A percentile compares a stretch with the other conserved stretches of the same genome.
phyloP scores from a whole-genome alignment of 64 coral and sea anemone species.

The Anthopleura sola region DNA sequence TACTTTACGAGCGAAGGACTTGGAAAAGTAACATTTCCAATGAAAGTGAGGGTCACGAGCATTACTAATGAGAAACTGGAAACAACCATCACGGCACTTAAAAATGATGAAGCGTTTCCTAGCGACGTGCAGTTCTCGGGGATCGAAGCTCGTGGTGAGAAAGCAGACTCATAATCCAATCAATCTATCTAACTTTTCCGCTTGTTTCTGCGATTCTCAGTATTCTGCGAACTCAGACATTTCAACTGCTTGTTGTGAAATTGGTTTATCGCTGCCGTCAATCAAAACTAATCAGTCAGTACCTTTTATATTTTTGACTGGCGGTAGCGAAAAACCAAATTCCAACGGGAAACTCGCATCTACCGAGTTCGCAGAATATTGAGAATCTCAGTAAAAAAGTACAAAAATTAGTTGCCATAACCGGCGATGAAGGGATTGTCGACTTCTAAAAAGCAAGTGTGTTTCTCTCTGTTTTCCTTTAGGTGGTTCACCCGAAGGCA shows the following conservation, averaged over 20 bases:
- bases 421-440: not conserved
- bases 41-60: slow-evolving; percentile 65
- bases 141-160: not conserved
- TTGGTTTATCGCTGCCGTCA: too few relatives aligned
- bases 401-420: too few relatives aligned
- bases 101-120: slow-evolving; percentile 27
- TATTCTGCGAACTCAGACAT: too few relatives aligned
- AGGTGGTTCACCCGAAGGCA: slow-evolving; percentile 67
- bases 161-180: not conserved
- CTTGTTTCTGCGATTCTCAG: too few relatives aligned
- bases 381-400: too few relatives aligned
- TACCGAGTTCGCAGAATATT: too few relatives aligned
- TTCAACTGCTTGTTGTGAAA: too few relatives aligned
- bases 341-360: too few relatives aligned
- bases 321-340: too few relatives aligned
- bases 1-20: slow-evolving; percentile 49
- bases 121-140: slow-evolving; percentile 68
- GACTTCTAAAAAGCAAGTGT: not conserved
- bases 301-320: too few relatives aligned
- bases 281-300: too few relatives aligned
- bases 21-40: slow-evolving; percentile 56
- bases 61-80: slow-evolving; percentile 64
- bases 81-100: slow-evolving; percentile 23
- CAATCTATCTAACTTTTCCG: too few relatives aligned
- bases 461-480: not conserved